Evolutionary conservation across 2,113 vertebrate species (phyloP), one percentile per base, ranked within the genome.

Genomic region (Siniperca knerii): DNA sequence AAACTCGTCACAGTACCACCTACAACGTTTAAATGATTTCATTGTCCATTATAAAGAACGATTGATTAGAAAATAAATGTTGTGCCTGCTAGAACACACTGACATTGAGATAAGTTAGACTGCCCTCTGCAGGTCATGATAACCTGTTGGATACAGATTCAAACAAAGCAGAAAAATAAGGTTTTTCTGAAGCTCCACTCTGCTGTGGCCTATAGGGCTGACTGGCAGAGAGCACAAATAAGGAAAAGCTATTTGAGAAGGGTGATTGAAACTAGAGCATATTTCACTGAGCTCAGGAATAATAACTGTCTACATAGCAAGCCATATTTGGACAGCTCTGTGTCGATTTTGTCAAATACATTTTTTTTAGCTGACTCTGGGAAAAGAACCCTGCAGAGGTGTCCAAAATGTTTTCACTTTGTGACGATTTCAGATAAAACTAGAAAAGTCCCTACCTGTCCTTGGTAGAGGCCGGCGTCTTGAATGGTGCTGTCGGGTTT

Each of bases 401-500:
- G 8, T 44, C 37, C 64, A 66, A 35, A 60, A 2, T 6, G 29
- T 46, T 75, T 0, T 4, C 2, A 54, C 20, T 21, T 21, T 23
- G 55, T 75, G 35, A 68, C 44, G 18, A 6, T 15, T 25, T 35
- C 13, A 57, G 66, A 61, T 20, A 1, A 78, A 60, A 20, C 4
- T 9, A 57, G 4, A 64, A 37, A n/a, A 23, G 25, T 92, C 70
- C 92, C 60, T 96, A 99, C 98, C 98, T 99, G 98, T 93, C 98
- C 98, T 91, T 99, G 98, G 91, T 99, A 99, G 89, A 99, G 97
- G 69, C 98, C 98, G 68, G 98, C 98, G 77, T 99, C 98, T 87
- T 99, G 98, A 90, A 99, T 99, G 85, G 98, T 99, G 96, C 98
- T 99, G 91, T 99, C 98, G 9, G 97, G 98, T 90, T 99, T 99